These are phyloP conservation scores for Drosophila mercatorum DNA, from an alignment of 2,888 invertebrate species.

Conservation along the genomic window DNA sequence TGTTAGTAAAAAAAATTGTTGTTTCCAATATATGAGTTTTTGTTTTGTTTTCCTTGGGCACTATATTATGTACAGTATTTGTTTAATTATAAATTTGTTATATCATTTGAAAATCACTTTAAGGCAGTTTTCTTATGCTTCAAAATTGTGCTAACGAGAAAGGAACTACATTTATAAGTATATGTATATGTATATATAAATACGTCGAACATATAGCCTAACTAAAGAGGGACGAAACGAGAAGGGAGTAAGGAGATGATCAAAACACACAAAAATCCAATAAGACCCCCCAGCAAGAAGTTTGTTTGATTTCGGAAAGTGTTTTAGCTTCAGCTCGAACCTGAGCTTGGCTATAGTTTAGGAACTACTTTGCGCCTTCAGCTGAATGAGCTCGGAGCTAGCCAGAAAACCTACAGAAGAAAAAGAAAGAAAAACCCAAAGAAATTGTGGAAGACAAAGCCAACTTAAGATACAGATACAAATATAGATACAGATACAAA, in stretches of 20 bases:
- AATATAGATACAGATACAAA: not conserved
- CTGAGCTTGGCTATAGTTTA: conserved; percentile 32
- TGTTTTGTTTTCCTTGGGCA: conserved; percentile 38
- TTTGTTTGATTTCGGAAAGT: not conserved
- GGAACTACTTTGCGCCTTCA: conserved; percentile 59
- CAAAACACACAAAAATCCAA: not conserved
- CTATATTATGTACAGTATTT: conserved; percentile 61
- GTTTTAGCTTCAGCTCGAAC: conserved; percentile 16
- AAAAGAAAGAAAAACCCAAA: not conserved
- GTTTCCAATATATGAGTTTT: conserved; percentile 40
- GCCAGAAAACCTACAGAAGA: not conserved
- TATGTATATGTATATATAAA: conserved; percentile 1
- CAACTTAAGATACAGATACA: not conserved
- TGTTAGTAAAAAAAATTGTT: conserved; percentile 66
- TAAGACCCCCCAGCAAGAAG: conserved; percentile 2
- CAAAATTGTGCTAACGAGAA: conserved; percentile 62
- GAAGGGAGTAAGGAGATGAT: not conserved
- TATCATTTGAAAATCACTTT: conserved; percentile 74
- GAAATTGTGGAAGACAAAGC: conserved; percentile 3
- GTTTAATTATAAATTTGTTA: conserved; percentile 49
- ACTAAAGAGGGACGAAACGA: not conserved
- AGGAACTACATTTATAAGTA: conserved; percentile 53
- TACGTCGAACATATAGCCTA: not conserved
- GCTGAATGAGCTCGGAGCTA: conserved; percentile 14
- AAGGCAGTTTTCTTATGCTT: conserved; percentile 75